Conservation (phyloP, 1,140 invertebrate genomes). For the Drosophila miranda region DNA sequence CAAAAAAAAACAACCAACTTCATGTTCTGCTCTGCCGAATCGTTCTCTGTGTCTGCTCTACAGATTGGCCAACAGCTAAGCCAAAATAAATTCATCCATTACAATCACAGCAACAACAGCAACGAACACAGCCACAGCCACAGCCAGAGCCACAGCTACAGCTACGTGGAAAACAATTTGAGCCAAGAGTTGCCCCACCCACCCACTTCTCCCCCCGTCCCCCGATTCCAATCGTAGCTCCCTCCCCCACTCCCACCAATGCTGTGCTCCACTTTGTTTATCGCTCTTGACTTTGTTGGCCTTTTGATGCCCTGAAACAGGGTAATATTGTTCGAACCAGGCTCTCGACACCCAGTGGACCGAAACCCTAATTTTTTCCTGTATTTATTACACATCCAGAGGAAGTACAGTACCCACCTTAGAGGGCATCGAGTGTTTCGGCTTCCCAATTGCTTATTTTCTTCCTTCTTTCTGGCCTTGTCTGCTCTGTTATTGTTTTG, state of each 20-base stretch:
- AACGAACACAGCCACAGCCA: background rate
- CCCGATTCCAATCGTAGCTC: background rate
- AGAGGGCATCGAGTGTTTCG: too few species aligned
- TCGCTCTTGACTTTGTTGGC: slow-evolving; percentile 60
- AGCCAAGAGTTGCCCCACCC: slow-evolving; percentile 46
- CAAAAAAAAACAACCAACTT: slow-evolving; percentile 14
- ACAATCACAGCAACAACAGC: slow-evolving; percentile 48
- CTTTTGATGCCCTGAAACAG: slow-evolving; percentile 17
- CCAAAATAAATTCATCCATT: slow-evolving; percentile 44
- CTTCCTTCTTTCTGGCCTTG: slow-evolving; percentile 1
- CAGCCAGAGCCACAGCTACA: background rate
- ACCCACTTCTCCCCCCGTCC: slow-evolving; percentile 9
- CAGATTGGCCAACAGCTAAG: slow-evolving; percentile 35
- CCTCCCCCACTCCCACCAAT: background rate
- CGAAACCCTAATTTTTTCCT: too few species aligned
- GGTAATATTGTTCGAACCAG: too few species aligned
- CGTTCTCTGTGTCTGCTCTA: slow-evolving; percentile 28
- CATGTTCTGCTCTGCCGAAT: slow-evolving; percentile 17
- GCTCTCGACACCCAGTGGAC: too few species aligned
- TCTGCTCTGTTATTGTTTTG: slow-evolving; percentile 32
- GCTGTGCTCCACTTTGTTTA: slow-evolving; percentile 46
- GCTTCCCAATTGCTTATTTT: slow-evolving; percentile 1
- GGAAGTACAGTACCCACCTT: too few species aligned
- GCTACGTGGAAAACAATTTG: slow-evolving; percentile 39
- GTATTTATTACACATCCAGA: too few species aligned